Evolutionary conservation across 2,888 invertebrate genomes (phyloP).

Genomic region (Rhamphomyia laevipes): DNA sequence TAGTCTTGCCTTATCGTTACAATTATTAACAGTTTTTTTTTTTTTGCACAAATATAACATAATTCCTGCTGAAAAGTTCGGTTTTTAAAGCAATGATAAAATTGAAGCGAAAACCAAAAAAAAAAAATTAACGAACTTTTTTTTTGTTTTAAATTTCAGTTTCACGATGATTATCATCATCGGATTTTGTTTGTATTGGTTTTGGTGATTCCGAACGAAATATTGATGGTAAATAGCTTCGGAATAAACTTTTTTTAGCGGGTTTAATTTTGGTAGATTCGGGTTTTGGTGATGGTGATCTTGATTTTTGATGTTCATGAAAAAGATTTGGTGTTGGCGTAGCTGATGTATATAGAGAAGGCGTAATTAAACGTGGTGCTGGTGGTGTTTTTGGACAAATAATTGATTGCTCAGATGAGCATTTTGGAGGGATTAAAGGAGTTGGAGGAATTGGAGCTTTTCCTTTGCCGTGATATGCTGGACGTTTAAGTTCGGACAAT

Average conservation of each 20-base stretch:
- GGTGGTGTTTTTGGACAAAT: background rate
- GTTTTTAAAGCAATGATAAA: slow-evolving; percentile 15
- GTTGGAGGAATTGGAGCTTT: slow-evolving; percentile 29
- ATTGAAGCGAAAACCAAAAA: slow-evolving; percentile 10
- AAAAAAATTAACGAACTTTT: background rate
- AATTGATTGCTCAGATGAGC: no score
- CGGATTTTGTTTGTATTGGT: slow-evolving; percentile 6
- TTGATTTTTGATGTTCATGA: slow-evolving; percentile 1
- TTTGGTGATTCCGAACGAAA: slow-evolving; percentile 20
- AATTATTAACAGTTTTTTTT: background rate
- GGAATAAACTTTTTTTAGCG: slow-evolving; percentile 14
- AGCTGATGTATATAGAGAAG: background rate
- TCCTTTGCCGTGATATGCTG: slow-evolving; percentile 28
- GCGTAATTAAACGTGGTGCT: background rate
- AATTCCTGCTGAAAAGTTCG: slow-evolving; percentile 4
- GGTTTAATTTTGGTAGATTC: slow-evolving; percentile 12
- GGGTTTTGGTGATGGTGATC: slow-evolving; percentile 11
- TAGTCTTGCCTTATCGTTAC: slow-evolving; percentile 1
- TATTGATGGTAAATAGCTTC: slow-evolving; percentile 17
- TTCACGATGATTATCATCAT: slow-evolving; percentile 11
- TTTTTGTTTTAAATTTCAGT: slow-evolving; percentile 11
- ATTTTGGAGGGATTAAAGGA: background rate
- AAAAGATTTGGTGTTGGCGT: background rate
- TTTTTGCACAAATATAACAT: background rate
- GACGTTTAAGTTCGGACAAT: slow-evolving; percentile 1